Base-by-base conservation (phyloP, 2,888 invertebrate genomes). In the Folsomia candida region DNA sequence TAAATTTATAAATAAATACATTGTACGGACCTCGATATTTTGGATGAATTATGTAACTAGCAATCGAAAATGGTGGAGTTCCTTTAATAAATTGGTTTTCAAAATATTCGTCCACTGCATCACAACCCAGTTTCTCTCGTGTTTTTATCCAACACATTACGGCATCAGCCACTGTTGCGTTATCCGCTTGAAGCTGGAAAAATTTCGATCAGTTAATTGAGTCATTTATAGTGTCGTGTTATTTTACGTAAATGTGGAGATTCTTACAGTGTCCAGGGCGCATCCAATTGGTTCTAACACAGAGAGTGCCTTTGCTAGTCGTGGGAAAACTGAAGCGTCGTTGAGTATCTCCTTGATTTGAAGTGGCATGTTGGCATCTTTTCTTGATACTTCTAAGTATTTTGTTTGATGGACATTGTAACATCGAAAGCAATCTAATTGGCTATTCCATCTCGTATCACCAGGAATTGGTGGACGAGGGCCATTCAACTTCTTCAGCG, bases 391-490 rank as follows among this genome's bases (percentile, higher is more conserved):
- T 51, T 75, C 75, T 6, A 73, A 28, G 27, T 68, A 62, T 27
- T 68, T 71, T 1, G 69, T 54, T 0, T 73, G 73, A 51, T 71
- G 59, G 1, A 58, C 27, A 18, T 57, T 6, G 37, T 67, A 75
- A 20, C 54, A 64, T 27, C 69, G 51, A 22, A 73, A 68, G 24
- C 67, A 64, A 4, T 64, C 62, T 0, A 75, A 2, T 61, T 68
- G 70, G 1, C 37, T 29, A 58, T 73, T 75, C 75, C 73, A 75
- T 20, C 73, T n/a, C 0, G 68, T 71, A 2, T 37, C 61, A 11
- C 29, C 47, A 2, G 71, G 61, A 9, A 75, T 2, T 20, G 61
- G 24, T 18, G 73, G 75, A 1, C 73, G 37, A 4, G n/a, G 2
- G 0, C 61, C 69, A 59, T 65, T 61, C 2, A 28, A 25, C 25